Base-by-base conservation (phyloP, 2,113 vertebrate species). In the Macquaria australasica region DNA sequence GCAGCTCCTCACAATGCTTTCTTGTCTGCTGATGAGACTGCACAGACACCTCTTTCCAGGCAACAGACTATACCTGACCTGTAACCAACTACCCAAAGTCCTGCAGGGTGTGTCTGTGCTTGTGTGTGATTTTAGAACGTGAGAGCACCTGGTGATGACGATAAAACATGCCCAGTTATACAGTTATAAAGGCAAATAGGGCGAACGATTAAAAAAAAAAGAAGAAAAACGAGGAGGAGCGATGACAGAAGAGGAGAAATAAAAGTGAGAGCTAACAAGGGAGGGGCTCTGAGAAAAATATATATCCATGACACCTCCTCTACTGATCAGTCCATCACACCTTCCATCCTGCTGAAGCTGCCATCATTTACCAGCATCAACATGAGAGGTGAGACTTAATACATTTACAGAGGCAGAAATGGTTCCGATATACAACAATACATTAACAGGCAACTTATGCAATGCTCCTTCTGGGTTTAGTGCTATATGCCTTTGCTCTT, bases 301-400 rank as follows among this genome's bases (percentile, higher is more conserved):
- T 94, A 96, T 92, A 95, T 74, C 63, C 63, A 48, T 10, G 25
- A 45, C 20, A 31, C 67, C 81, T 60, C 58, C 15, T 58, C 37
- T 11, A 25, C 9, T 41, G 25, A 11, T 12, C 60, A 79, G 63
- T 87, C 34, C 14, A 59, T 81, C 79, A 66, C 81, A 71, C 15
- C 28, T 39, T 79, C 60, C 16, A 31, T 77, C 63, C 63, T 28
- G 60, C 82, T 62, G 79, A 82, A 83, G 69, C 78, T 55, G 70
- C 74, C 63, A n/a, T 56, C 55, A 21, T 59, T 70, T 45, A 48
- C 14, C 45, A 88, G 59, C 79, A 8, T 76, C 89, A 71, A 72
- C 77, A 96, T 96, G 95, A 95, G 75, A 94, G 95, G 95, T 96
- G 86, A 95, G 94, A 39, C 12, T 75, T 2, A 5, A 62, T 3